phyloP scores from a whole-genome alignment of 1,140 invertebrate species.

The Zeugodacus cucurbitae region DNA sequence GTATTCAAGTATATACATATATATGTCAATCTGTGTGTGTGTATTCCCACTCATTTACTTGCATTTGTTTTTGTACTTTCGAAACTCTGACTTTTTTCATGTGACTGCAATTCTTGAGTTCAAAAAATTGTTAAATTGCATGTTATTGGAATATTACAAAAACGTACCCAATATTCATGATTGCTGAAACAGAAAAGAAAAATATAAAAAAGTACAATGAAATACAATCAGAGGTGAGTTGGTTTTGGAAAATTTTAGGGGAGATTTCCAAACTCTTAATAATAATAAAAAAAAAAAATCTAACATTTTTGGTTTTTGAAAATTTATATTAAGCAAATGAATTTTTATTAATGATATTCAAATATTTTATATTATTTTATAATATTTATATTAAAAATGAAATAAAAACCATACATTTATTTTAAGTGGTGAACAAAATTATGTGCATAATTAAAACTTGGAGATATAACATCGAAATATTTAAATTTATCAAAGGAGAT shows the following conservation, averaged over 20 bases:
- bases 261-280: too few species aligned
- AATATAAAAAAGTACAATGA: neutral
- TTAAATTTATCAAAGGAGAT: too few species aligned
- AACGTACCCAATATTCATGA: constrained; percentile 34
- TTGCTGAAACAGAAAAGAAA: neutral
- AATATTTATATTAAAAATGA: too few species aligned
- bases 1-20: neutral
- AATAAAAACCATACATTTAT: too few species aligned
- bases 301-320: too few species aligned
- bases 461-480: too few species aligned
- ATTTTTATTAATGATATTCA: too few species aligned
- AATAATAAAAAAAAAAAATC: too few species aligned
- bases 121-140: constrained; percentile 14
- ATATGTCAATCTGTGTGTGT: neutral
- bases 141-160: constrained; percentile 19
- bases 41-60: neutral
- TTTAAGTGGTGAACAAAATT: too few species aligned
- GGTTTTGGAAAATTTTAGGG: neutral
- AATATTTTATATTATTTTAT: too few species aligned
- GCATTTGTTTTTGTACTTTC: neutral
- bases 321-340: too few species aligned
- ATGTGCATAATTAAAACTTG: too few species aligned
- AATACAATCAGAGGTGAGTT: neutral
- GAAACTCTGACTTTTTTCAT: neutral
- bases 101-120: neutral